phyloP scores from a whole-genome alignment of 2,797 vertebrate genomes.

The Malacoraja senta region DNA sequence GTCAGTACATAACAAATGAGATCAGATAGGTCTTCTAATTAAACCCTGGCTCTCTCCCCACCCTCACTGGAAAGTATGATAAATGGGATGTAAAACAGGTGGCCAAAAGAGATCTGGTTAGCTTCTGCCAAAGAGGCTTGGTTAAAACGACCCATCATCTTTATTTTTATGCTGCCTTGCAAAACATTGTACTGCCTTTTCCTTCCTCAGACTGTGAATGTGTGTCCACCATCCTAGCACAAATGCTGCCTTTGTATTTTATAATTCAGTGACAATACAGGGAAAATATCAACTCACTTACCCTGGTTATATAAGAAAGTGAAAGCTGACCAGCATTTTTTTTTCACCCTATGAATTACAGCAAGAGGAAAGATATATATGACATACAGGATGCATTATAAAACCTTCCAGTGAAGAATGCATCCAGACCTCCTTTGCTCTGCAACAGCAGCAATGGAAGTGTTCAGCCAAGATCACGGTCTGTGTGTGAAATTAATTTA shows the following conservation, averaged over 20 bases:
- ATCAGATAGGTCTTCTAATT: neutral
- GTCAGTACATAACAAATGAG: neutral
- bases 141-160: neutral
- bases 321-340: neutral
- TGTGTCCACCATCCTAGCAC: neutral
- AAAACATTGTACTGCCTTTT: neutral
- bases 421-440: neutral
- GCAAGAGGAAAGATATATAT: neutral
- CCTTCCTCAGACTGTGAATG: neutral
- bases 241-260: neutral
- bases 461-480: neutral
- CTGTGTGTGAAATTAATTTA: neutral
- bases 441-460: neutral
- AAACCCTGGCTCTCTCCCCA: neutral
- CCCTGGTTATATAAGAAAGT: neutral
- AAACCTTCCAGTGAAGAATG: neutral
- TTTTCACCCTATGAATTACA: neutral
- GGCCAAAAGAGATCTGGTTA: neutral
- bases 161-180: neutral
- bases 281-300: neutral
- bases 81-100: neutral
- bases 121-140: neutral
- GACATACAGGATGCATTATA: neutral
- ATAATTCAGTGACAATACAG: neutral
- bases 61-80: neutral